A percentile compares a stretch with the other conserved stretches of the same genome.
phyloP scores from a whole-genome alignment of 1,140 invertebrate genomes.

The Dysdera silvatica region DNA sequence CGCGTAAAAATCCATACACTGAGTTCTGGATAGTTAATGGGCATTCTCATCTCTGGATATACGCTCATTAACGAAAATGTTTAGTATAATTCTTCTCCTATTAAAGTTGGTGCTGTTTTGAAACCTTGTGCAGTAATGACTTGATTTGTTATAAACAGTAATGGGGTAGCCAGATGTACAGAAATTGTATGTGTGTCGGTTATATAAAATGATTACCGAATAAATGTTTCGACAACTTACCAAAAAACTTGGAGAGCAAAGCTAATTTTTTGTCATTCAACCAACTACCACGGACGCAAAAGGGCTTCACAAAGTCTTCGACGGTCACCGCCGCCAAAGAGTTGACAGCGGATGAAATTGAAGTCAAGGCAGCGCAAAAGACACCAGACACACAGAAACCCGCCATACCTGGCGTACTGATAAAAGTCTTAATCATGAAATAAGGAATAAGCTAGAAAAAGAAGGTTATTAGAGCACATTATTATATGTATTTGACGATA shows the following conservation, averaged over 20 bases:
- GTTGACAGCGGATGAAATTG: constrained; percentile 74
- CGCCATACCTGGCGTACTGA: constrained; percentile 56
- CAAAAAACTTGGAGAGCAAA: constrained; percentile 12
- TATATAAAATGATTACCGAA: neutral
- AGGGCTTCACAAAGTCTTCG: constrained; percentile 66
- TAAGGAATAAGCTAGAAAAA: constrained; percentile 57
- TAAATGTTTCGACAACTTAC: neutral
- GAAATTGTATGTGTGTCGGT: too few relatives aligned
- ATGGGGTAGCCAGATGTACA: too few relatives aligned
- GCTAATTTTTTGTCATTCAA: neutral
- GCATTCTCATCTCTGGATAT: too few relatives aligned
- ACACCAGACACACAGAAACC: constrained; percentile 74
- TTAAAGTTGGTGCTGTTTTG: too few relatives aligned
- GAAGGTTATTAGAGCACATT: constrained; percentile 11
- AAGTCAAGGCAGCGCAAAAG: constrained; percentile 74
- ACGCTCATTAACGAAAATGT: too few relatives aligned
- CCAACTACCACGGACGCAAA: neutral
- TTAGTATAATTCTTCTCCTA: too few relatives aligned
- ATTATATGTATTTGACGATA: too few relatives aligned
- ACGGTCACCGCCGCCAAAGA: constrained; percentile 74
- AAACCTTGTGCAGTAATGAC: too few relatives aligned
- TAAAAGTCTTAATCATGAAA: constrained; percentile 67
- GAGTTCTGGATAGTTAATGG: too few relatives aligned
- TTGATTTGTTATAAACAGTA: too few relatives aligned
- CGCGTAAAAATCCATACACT: too few relatives aligned